phyloP scores from a whole-genome alignment of 64 coral and sea anemone genomes.

The Stichodactyla helianthus region DNA sequence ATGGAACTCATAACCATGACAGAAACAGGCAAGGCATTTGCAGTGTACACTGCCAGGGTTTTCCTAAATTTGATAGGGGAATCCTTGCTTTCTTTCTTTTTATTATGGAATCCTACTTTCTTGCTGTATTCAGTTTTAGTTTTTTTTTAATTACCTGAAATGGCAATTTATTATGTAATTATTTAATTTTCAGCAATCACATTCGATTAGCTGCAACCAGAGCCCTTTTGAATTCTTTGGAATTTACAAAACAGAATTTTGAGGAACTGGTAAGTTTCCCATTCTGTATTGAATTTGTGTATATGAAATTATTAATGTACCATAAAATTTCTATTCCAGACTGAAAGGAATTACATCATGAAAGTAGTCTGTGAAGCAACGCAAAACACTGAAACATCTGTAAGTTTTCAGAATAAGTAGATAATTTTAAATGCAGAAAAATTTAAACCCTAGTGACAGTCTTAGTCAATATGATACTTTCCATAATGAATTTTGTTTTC shows the following conservation, averaged over 20 bases:
- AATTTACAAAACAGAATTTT: conserved; percentile 99
- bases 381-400: conserved; percentile 60
- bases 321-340: conserved; percentile 26
- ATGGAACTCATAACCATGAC: too few species aligned
- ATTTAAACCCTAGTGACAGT: too few species aligned
- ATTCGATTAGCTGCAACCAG: conserved; percentile 85
- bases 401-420: background rate
- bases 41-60: too few species aligned
- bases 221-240: conserved; percentile 92
- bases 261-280: conserved; percentile 67
- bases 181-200: conserved; percentile 34
- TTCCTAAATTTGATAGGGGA: background rate
- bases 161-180: background rate
- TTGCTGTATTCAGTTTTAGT: background rate
- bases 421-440: too few species aligned
- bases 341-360: conserved; percentile 89
- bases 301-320: background rate
- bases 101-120: too few species aligned
- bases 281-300: background rate
- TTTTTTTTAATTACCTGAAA: background rate
- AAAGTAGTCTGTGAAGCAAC: conserved; percentile 96
- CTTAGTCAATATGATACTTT: too few species aligned
- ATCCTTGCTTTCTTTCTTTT: too few species aligned
- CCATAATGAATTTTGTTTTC: too few species aligned
- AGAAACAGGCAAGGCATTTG: too few species aligned